phyloP scores from a whole-genome alignment of 2,888 invertebrate species.

The Tetheella fluctuosa region DNA sequence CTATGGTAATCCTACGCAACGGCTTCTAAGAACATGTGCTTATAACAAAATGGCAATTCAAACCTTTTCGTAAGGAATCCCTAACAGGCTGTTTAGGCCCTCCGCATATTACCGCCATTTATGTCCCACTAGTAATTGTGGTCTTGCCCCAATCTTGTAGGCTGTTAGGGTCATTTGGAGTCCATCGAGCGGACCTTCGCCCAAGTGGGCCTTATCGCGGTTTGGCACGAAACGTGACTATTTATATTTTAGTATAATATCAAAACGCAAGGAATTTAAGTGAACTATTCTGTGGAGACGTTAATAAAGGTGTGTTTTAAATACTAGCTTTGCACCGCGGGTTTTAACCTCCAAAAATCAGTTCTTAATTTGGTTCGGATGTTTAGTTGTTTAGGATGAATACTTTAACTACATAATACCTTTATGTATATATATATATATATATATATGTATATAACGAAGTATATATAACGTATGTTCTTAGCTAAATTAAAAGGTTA shows the following conservation, averaged over 20 bases:
- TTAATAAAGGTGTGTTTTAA: neutral
- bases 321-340: neutral
- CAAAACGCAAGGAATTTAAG: neutral
- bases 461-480: too few relatives aligned
- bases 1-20: too few relatives aligned
- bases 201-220: neutral
- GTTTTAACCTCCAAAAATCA: too few relatives aligned
- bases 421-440: too few relatives aligned
- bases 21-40: neutral
- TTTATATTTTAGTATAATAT: neutral
- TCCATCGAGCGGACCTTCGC: constrained; percentile 6
- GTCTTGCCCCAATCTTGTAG: neutral
- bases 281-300: neutral
- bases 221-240: neutral
- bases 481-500: too few relatives aligned
- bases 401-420: too few relatives aligned
- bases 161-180: constrained; percentile 4
- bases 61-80: neutral
- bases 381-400: too few relatives aligned
- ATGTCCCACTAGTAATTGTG: neutral
- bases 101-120: neutral
- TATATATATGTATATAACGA: too few relatives aligned
- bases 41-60: neutral
- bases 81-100: neutral
- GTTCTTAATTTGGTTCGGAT: too few relatives aligned